These are phyloP conservation scores for Agelaius phoeniceus DNA, from an alignment of 2,113 vertebrate species.

Conservation along the genomic window DNA sequence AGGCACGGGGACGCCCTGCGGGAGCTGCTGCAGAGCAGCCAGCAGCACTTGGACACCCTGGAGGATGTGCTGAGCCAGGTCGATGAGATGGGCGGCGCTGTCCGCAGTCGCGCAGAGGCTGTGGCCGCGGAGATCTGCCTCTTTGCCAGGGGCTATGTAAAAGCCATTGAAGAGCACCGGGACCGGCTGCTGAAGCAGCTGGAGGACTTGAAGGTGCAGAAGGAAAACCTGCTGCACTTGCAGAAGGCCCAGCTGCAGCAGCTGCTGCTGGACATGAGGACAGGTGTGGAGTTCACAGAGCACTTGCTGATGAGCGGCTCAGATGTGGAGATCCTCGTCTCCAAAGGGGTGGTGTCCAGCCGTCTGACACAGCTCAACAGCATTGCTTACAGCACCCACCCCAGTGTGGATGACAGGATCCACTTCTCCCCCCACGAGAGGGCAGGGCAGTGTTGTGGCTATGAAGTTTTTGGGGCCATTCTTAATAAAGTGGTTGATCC, in stretches of 20 bases:
- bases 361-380: slow-evolving; percentile 79
- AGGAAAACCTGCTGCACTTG: slow-evolving; percentile 83
- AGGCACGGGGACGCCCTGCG: slow-evolving; percentile 80
- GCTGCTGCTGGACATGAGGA: slow-evolving; percentile 82
- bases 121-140: slow-evolving; percentile 76
- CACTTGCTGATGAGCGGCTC: slow-evolving; percentile 82
- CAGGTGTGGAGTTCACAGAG: slow-evolving; percentile 83
- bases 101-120: slow-evolving; percentile 59
- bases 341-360: slow-evolving; percentile 81
- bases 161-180: slow-evolving; percentile 82
- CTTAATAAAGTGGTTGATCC: slow-evolving; percentile 79
- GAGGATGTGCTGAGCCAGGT: slow-evolving; percentile 76
- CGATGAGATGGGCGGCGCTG: slow-evolving; percentile 54
- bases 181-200: slow-evolving; percentile 81
- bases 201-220: slow-evolving; percentile 80
- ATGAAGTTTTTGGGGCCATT: slow-evolving; percentile 85
- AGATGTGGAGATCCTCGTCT: slow-evolving; percentile 84
- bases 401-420: slow-evolving; percentile 68
- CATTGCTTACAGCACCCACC: slow-evolving; percentile 54
- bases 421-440: slow-evolving; percentile 79
- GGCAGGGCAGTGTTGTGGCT: slow-evolving; percentile 81
- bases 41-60: slow-evolving; percentile 75
- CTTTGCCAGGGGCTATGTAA: slow-evolving; percentile 81
- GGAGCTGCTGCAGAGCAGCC: slow-evolving; percentile 76
- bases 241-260: slow-evolving; percentile 88